Percentiles rank a stretch among this genome's conserved stretches.
These are phyloP conservation scores for Ophion ventricosus DNA, from an alignment of 2,888 invertebrate genomes.

Conservation along the genomic window DNA sequence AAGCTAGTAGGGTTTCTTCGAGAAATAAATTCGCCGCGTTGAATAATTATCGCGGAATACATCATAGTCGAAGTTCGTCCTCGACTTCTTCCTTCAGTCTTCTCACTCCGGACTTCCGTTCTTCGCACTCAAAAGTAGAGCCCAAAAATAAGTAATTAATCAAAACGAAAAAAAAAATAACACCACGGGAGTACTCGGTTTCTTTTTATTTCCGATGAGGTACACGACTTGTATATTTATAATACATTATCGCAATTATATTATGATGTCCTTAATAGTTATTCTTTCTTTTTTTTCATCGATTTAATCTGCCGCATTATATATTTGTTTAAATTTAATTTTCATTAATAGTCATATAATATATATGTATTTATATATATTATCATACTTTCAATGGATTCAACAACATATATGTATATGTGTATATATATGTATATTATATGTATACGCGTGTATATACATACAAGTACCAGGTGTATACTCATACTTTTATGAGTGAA, in stretches of 20 bases:
- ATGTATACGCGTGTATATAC: slow-evolving; percentile 76
- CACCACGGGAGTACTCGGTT: slow-evolving; percentile 66
- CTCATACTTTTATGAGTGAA: slow-evolving; percentile 76
- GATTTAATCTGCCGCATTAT: slow-evolving; percentile 75
- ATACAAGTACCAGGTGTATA: slow-evolving; percentile 81
- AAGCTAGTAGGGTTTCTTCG: too few relatives aligned
- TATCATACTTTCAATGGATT: slow-evolving; percentile 83
- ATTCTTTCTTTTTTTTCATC: slow-evolving; percentile 65
- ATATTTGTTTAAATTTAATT: slow-evolving; percentile 63
- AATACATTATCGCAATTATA: slow-evolving; percentile 81
- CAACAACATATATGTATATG: slow-evolving; percentile 82
- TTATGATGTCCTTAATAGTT: slow-evolving; percentile 76
- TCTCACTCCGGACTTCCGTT: not conserved
- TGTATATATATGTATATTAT: slow-evolving; percentile 74
- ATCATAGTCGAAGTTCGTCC: not conserved
- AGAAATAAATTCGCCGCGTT: too few relatives aligned
- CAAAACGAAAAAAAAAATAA: slow-evolving; percentile 7
- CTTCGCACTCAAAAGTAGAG: not conserved
- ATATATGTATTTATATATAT: slow-evolving; percentile 82
- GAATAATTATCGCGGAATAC: too few relatives aligned
- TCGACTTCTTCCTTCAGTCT: not conserved
- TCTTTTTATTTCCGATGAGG: slow-evolving; percentile 80
- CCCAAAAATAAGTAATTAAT: not conserved
- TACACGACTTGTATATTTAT: slow-evolving; percentile 79
- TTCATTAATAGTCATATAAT: slow-evolving; percentile 74